Percentiles rank a stretch among this genome's conserved stretches.
These are phyloP conservation scores for Ennomos fuscantarius DNA, from an alignment of 2,888 invertebrate species.

Conservation along the genomic window DNA sequence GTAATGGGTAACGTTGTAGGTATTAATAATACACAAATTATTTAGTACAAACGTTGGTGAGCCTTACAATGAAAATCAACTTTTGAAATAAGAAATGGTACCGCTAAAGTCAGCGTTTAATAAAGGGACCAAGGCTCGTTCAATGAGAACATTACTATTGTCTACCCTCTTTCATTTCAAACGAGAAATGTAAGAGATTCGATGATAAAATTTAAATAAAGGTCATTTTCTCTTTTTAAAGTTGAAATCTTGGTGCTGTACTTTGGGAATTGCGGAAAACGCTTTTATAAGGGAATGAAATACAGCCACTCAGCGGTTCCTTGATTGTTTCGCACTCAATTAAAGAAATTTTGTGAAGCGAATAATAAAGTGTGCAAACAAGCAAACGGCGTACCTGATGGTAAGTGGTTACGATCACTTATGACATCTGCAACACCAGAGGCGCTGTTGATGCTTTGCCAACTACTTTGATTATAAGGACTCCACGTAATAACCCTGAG, in stretches of 20 bases:
- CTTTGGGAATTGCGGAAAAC: slow-evolving; percentile 20
- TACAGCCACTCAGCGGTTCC: slow-evolving; percentile 28
- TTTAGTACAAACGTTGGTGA: too few species aligned
- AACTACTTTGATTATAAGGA: too few species aligned
- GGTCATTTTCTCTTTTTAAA: slow-evolving; percentile 53
- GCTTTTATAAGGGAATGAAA: slow-evolving; percentile 22
- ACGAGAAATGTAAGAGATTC: slow-evolving; percentile 51
- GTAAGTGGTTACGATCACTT: too few species aligned
- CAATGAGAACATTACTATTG: slow-evolving; percentile 52
- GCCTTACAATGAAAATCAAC: too few species aligned
- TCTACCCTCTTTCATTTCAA: slow-evolving; percentile 55
- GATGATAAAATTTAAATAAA: slow-evolving; percentile 64
- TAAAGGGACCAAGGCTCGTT: slow-evolving; percentile 49
- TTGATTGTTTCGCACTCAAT: slow-evolving; percentile 26
- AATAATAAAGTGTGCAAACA: neutral
- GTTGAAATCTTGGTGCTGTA: slow-evolving; percentile 44
- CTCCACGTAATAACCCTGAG: too few species aligned
- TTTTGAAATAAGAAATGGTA: slow-evolving; percentile 20
- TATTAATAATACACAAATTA: too few species aligned
- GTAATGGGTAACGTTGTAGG: too few species aligned
- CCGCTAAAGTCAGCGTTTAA: slow-evolving; percentile 46
- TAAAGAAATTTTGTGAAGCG: slow-evolving; percentile 1
- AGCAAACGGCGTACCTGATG: too few species aligned
- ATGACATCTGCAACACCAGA: too few species aligned
- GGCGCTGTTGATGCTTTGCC: too few species aligned